Conservation (phyloP, 2,888 invertebrate species). For the Hypena proboscidalis region DNA sequence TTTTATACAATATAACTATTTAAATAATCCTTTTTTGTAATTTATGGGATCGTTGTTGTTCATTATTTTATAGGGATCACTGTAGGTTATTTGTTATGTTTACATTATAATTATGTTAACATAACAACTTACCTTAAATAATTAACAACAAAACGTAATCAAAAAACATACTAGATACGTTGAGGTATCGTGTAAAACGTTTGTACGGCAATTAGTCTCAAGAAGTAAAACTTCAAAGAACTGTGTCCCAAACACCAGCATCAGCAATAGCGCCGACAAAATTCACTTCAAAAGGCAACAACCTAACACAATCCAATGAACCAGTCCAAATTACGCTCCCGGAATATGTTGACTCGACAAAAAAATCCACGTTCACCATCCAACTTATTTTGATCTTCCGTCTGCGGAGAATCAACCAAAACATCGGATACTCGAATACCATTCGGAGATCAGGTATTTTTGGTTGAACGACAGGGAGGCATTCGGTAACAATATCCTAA, state of each 20-base stretch:
- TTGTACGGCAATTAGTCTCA: neutral
- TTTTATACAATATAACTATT: no score
- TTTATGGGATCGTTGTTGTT: no score
- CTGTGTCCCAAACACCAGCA: neutral
- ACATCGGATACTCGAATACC: conserved; percentile 7
- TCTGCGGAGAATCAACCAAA: conserved; percentile 3
- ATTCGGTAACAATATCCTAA: conserved; percentile 78
- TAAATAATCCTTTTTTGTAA: no score
- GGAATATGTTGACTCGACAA: conserved; percentile 52
- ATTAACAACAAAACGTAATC: no score
- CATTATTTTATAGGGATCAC: no score
- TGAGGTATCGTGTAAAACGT: no score
- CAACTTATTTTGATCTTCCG: conserved; percentile 31
- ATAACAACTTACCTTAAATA: no score
- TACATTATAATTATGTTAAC: no score
- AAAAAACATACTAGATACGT: no score
- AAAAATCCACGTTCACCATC: conserved; percentile 44
- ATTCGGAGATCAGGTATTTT: conserved; percentile 33
- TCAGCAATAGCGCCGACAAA: conserved; percentile 15
- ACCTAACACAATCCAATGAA: conserved; percentile 55
- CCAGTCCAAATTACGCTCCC: conserved; percentile 52
- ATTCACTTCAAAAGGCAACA: conserved; percentile 41
- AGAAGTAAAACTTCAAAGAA: neutral
- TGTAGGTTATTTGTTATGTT: no score
- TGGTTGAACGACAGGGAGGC: conserved; percentile 57